phyloP scores from a whole-genome alignment of 2,797 vertebrate species.

The Anguilla pacifica region DNA sequence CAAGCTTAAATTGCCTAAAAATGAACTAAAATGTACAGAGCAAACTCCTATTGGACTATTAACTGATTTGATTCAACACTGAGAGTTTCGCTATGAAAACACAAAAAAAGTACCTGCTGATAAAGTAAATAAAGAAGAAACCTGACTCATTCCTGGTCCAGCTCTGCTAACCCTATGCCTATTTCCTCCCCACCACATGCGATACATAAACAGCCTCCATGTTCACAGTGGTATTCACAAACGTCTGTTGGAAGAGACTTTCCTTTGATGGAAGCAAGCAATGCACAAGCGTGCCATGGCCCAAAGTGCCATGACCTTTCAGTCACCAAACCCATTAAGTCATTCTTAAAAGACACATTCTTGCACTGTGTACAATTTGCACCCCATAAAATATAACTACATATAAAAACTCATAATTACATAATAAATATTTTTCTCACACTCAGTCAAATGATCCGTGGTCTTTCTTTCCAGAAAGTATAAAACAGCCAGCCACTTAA shows the following conservation, averaged over 20 bases:
- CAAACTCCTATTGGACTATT: neutral
- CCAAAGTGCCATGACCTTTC: neutral
- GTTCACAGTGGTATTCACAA: neutral
- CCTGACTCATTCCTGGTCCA: neutral
- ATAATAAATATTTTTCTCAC: neutral
- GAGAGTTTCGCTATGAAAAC: neutral
- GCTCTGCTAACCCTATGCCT: neutral
- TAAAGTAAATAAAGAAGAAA: neutral
- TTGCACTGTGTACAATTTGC: slow-evolving; percentile 4
- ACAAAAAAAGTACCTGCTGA: neutral
- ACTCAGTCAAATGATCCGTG: neutral
- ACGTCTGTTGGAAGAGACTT: neutral
- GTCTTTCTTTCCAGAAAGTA: neutral
- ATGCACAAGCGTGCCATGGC: neutral
- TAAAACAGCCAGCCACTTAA: slow-evolving; percentile 15
- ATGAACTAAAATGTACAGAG: neutral
- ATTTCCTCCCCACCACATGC: neutral
- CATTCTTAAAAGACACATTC: slow-evolving; percentile 13
- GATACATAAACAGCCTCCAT: neutral
- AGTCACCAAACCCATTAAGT: neutral
- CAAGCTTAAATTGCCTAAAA: neutral
- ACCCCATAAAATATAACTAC: neutral
- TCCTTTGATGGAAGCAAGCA: slow-evolving; percentile 1
- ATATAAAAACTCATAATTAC: slow-evolving; percentile 27
- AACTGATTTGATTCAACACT: neutral